Conservation (phyloP, 92 coral and sea anemone species). For the Phenganax stokvisi region DNA sequence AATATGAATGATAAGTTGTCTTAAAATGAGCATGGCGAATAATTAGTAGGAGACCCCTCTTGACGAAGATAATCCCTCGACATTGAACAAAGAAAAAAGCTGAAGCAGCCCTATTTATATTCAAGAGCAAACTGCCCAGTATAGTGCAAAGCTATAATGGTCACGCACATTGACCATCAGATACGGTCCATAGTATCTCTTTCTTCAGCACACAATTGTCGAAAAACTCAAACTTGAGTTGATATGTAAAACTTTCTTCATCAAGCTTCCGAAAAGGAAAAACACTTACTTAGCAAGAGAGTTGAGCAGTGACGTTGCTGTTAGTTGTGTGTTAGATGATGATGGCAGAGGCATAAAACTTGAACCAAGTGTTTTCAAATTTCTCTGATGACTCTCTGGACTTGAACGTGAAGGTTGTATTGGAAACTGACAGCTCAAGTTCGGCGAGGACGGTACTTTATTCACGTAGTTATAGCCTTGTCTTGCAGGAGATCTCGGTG, state of each 20-base stretch:
- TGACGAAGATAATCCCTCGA: too few relatives aligned
- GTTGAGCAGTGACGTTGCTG: slow-evolving; percentile 30
- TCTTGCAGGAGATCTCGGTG: slow-evolving; percentile 20
- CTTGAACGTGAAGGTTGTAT: slow-evolving; percentile 13
- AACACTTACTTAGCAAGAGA: slow-evolving; percentile 31
- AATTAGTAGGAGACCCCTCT: too few relatives aligned
- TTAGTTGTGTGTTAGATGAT: slow-evolving; percentile 26
- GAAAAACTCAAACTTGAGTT: neutral
- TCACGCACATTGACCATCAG: too few relatives aligned
- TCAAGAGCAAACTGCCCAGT: too few relatives aligned
- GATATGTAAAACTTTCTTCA: neutral
- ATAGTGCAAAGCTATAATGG: too few relatives aligned
- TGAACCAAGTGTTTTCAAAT: slow-evolving; percentile 21
- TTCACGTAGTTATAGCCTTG: slow-evolving; percentile 20
- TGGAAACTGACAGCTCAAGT: slow-evolving; percentile 20
- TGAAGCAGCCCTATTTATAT: too few relatives aligned
- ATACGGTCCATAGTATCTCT: too few relatives aligned
- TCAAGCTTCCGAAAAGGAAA: neutral
- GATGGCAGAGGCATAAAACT: slow-evolving; percentile 22
- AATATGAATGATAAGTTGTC: too few relatives aligned
- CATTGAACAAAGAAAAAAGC: too few relatives aligned
- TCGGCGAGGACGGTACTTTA: slow-evolving; percentile 18
- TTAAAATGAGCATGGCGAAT: too few relatives aligned
- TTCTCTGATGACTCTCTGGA: slow-evolving; percentile 25
- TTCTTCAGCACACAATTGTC: too few relatives aligned